phyloP scores from a whole-genome alignment of 2,113 vertebrate genomes.

The Aptenodytes forsteri region DNA sequence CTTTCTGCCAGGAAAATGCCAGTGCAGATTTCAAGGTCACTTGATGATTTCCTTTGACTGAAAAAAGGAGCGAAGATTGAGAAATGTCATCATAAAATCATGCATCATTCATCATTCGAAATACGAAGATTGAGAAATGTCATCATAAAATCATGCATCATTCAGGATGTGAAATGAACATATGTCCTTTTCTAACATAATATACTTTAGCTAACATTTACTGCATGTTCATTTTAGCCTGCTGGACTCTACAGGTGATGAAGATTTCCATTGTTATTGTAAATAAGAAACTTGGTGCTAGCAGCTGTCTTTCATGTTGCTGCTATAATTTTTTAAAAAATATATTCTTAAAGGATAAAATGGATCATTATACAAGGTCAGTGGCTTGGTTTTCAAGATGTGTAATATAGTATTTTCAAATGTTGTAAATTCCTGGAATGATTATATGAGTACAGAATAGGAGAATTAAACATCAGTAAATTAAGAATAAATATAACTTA shows the following conservation, averaged over 20 bases:
- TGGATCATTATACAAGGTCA: neutral
- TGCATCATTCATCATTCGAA: too few relatives aligned
- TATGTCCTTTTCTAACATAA: constrained; percentile 35
- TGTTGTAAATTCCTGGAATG: neutral
- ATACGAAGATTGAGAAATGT: constrained; percentile 22
- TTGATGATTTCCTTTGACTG: too few relatives aligned
- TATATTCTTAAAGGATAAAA: neutral
- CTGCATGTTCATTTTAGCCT: neutral
- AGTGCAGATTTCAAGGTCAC: too few relatives aligned
- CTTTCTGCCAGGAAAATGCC: too few relatives aligned
- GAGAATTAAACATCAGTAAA: neutral
- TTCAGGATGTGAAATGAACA: constrained; percentile 34
- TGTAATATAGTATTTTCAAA: neutral
- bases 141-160: constrained; percentile 37
- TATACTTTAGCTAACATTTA: constrained; percentile 18
- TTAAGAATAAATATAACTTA: neutral
- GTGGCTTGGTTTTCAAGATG: neutral
- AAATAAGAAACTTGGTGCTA: neutral
- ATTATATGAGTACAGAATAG: neutral
- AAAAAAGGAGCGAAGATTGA: too few relatives aligned
- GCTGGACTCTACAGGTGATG: neutral
- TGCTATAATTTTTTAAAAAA: neutral
- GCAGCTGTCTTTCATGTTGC: neutral
- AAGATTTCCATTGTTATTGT: neutral
- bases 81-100: too few relatives aligned